Base-by-base conservation (phyloP, 1,140 invertebrate species). In the Neodiprion pinetum region DNA sequence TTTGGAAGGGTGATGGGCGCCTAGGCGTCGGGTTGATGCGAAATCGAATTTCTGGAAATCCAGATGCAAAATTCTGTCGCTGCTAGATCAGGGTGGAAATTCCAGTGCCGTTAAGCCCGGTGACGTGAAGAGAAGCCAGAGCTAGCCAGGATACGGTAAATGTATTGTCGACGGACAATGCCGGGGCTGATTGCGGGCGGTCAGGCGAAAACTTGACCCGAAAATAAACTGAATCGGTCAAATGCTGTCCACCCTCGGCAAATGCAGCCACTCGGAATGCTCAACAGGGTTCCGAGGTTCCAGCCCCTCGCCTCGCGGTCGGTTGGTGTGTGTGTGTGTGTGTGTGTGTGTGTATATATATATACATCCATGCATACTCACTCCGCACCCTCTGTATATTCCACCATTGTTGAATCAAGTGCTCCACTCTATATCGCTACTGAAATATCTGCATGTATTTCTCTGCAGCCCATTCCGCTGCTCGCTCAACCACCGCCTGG, bases 101-200 rank as follows among this genome's bases (percentile, higher is more conserved):
- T 61, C 53, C 53, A 14, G n/a, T 61, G 28, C 28, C 28, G 5
- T 40, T 40, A 40, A 40, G 28, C 50, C 68, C 67, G 8, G 17
- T 71, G 71, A 70, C 28, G 28, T 40, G 28, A 40, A 40, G 28
- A 40, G 28, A 40, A 40, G 28, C 75, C 75, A 73, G 74, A 73
- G 49, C 40, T 17, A 40, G n/a, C 7, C 48, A 67, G 75, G 72
- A 77, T 72, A 23, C 74, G 50, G 81, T 79, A 81, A 83, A 84
- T 80, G 79, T 85, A 82, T 84, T 83, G 83, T 84, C 82, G 76
- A 21, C n/a, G 81, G 76, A 86, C 85, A 84, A 85, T 85, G 80
- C 80, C 71, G 71, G 53, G 81, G 77, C 83, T 86, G 85, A 86
- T 86, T 86, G 84, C 82, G 77, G 78, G 71, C 82, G 80, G 72